These are phyloP conservation scores for Aphrocallistes beatrix DNA, from an alignment of 37 sponge, comb jelly and placozoan species.

Conservation along the genomic window DNA sequence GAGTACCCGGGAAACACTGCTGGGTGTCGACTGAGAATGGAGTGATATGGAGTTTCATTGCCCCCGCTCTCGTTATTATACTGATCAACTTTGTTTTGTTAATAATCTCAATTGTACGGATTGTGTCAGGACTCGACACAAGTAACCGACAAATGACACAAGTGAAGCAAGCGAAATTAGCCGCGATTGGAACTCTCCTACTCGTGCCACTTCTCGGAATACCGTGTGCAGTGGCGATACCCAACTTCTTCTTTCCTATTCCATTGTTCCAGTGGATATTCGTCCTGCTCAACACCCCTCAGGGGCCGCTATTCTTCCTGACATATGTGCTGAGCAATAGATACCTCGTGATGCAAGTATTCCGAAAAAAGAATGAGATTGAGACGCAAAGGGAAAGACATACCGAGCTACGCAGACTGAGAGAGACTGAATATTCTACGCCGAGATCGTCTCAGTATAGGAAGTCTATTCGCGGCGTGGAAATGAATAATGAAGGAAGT, in stretches of 20 bases:
- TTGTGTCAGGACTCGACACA: neutral
- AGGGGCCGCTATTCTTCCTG: neutral
- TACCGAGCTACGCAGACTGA: too few relatives aligned
- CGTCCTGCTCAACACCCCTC: neutral
- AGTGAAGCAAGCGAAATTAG: neutral
- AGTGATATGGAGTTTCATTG: neutral
- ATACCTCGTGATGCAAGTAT: neutral
- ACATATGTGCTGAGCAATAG: neutral
- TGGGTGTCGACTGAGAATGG: slow-evolving; percentile 10
- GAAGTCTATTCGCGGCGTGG: too few relatives aligned
- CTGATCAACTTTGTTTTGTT: neutral
- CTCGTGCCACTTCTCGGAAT: neutral
- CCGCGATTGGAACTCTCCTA: neutral
- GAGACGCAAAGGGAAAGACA: neutral
- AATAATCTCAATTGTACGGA: neutral
- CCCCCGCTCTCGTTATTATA: neutral
- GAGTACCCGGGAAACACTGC: neutral
- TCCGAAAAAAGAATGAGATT: neutral
- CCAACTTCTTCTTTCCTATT: neutral
- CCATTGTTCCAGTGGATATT: slow-evolving; percentile 15
- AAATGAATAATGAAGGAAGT: too few relatives aligned
- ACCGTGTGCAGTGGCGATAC: neutral
- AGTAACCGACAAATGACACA: neutral
- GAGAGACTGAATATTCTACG: too few relatives aligned
- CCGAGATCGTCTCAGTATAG: too few relatives aligned